Evolutionary conservation across 1,140 invertebrate species (phyloP), one percentile per base, ranked within the genome.

Genomic region (Araneus ventricosus): DNA sequence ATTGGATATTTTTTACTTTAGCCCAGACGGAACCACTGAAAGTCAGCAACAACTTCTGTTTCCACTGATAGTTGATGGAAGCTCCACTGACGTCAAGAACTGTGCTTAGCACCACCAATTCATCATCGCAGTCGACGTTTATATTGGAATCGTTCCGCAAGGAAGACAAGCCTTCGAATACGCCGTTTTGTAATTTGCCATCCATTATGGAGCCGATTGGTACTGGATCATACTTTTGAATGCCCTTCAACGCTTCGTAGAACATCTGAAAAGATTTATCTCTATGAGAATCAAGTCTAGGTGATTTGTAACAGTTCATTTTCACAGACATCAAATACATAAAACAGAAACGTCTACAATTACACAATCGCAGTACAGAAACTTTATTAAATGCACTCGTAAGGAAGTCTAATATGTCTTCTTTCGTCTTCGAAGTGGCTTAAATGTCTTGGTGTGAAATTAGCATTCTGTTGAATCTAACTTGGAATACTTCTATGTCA

Each of bases 11-110:
- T 30, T 87, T 27, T 2, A 30, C 85, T 59, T 59, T 88, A 2
- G 52, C 61, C 91, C 84, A 93, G 1, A 93, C 34, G 5, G 27
- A n/a, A 7, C 91, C 91, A 2, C 1, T 8, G 22, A 93, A 87
- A 30, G 27, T 79, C 2, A 75, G 27, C 24, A 79, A 59, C 10
- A 52, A 1, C 24, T 61, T 88, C 17, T 30, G 20, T 24, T 24
- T 20, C 91, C 91, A 93, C 22, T 88, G 52, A 24, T 75, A 93
- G 22, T 61, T 39, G 41, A 93, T 61, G 24, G 20, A 30, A n/a
- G 70, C 84, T 27, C 59, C 52, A 14, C 24, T 87, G 27, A 87
- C 24, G 6, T 67, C 84, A 1, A 93, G 24, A 20, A 34, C 17
- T 8, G 91, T 87, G 3, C 22, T 34, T 30, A 87, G 17, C n/a